A percentile compares a stretch with the other conserved stretches of the same genome.
phyloP scores from a whole-genome alignment of 1,140 invertebrate species.

The Lithobius niger region DNA sequence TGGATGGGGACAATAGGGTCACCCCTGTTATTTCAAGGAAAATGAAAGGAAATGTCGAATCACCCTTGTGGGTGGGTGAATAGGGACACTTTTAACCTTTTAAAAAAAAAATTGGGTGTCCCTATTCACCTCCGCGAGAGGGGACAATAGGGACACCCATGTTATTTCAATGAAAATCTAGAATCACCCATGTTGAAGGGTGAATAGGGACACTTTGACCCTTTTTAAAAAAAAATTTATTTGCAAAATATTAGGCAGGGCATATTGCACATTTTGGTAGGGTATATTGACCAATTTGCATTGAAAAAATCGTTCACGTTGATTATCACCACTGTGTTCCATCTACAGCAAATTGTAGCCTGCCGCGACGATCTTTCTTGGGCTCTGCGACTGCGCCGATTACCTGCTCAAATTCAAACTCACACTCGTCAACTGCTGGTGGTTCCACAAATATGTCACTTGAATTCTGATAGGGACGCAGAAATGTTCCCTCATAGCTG shows the following conservation, averaged over 20 bases:
- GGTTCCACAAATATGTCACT: neutral
- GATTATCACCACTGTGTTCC: neutral
- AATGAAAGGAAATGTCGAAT: too few species aligned
- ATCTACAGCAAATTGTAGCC: neutral
- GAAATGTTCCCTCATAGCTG: neutral
- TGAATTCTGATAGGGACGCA: neutral
- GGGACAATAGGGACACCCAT: too few species aligned
- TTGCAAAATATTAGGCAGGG: too few species aligned
- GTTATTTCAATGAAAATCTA: neutral
- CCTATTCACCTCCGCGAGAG: too few species aligned
- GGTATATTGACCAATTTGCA: too few species aligned
- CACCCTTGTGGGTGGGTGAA: neutral
- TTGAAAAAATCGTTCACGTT: neutral
- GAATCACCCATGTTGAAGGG: neutral
- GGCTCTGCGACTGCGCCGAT: neutral
- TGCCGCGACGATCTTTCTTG: neutral
- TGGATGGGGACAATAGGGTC: too few species aligned
- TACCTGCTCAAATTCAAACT: neutral
- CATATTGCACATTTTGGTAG: too few species aligned
- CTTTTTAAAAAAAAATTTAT: neutral
- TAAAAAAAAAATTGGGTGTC: neutral
- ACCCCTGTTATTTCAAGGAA: too few species aligned
- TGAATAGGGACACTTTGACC: neutral
- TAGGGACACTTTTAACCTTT: neutral
- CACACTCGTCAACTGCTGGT: neutral